phyloP scores from a whole-genome alignment of 1,140 invertebrate species.

The Drosophila guanche region DNA sequence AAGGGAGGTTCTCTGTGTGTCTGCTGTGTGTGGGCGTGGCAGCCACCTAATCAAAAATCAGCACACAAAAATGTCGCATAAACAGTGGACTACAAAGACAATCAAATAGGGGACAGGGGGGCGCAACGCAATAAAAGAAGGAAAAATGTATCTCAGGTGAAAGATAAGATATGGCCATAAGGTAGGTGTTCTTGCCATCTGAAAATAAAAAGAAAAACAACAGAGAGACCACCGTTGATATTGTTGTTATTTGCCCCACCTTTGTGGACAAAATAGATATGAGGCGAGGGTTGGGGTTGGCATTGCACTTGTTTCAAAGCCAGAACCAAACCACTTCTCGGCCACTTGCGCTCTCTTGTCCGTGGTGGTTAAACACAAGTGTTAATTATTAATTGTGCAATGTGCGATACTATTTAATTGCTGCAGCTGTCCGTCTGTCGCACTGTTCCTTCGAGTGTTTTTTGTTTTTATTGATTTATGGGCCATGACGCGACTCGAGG shows the following conservation, averaged over 20 bases:
- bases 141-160: conserved; percentile 45
- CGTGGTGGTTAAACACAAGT: not conserved
- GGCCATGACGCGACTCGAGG: conserved; percentile 11
- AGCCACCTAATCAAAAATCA: conserved; percentile 51
- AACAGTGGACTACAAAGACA: conserved; percentile 19
- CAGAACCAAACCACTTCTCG: no score
- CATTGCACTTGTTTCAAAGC: no score
- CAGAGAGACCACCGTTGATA: no score
- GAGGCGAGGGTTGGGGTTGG: no score
- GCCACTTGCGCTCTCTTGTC: no score
- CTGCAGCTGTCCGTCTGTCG: conserved; percentile 35
- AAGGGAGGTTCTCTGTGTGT: conserved; percentile 9
- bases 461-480: conserved; percentile 37
- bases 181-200: conserved; percentile 14
- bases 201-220: no score
- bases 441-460: not conserved
- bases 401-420: conserved; percentile 47
- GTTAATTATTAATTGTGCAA: conserved; percentile 52
- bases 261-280: no score
- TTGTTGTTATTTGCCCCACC: no score
- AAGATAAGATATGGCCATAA: conserved; percentile 44
- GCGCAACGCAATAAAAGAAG: conserved; percentile 26
- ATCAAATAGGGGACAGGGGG: conserved; percentile 27
- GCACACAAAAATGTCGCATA: conserved; percentile 54
- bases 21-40: conserved; percentile 43